phyloP scores from a whole-genome alignment of 2,797 vertebrate genomes.

The Rhincodon typus region DNA sequence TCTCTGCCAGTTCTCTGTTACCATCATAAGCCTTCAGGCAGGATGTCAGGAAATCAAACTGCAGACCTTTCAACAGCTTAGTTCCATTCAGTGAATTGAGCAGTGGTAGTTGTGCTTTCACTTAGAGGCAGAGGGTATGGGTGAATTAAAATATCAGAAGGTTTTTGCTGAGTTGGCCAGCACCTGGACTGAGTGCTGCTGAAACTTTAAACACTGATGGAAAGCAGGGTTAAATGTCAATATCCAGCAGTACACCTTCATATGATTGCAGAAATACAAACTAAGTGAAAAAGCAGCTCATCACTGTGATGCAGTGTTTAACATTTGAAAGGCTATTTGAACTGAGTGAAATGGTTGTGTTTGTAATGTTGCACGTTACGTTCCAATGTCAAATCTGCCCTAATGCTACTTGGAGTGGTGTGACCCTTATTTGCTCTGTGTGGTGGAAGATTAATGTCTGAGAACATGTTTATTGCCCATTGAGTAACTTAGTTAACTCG shows the following conservation, averaged over 20 bases:
- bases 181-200: background rate
- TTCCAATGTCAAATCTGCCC: background rate
- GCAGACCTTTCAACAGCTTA: conserved; percentile 31
- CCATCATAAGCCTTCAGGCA: conserved; percentile 11
- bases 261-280: background rate
- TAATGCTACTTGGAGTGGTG: background rate
- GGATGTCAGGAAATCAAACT: conserved; percentile 24
- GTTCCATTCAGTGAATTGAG: conserved; percentile 18
- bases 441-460: conserved; percentile 14
- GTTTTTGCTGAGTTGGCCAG: conserved; percentile 8
- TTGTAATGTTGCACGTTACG: background rate
- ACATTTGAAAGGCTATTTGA: background rate
- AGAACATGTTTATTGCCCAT: conserved; percentile 23
- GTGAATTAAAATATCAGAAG: conserved; percentile 26
- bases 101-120: conserved; percentile 3
- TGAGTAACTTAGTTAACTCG: conserved; percentile 3
- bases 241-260: background rate
- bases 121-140: conserved; percentile 22
- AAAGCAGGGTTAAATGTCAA: conserved; percentile 1
- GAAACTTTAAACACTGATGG: conserved; percentile 16
- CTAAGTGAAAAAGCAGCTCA: background rate
- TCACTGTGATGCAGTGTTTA: background rate
- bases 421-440: background rate
- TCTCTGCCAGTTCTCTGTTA: conserved; percentile 18
- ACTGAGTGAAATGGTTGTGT: background rate